Percentiles rank a stretch among this genome's conserved stretches.
These are phyloP conservation scores for Noctua comes DNA, from an alignment of 2,888 invertebrate genomes.

Conservation along the genomic window DNA sequence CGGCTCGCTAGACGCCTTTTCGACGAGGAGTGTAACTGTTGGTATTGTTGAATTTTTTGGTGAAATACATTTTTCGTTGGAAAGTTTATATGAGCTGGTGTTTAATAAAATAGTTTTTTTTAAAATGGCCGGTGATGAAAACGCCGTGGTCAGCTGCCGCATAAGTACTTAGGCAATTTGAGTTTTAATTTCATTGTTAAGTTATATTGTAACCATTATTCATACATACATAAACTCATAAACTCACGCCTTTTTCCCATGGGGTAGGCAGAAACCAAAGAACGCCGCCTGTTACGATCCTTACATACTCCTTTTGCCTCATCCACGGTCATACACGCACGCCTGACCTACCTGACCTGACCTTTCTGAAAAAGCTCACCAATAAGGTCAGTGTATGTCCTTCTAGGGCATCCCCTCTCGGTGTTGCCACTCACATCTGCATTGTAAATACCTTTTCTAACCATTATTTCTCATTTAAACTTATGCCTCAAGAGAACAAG, in stretches of 20 bases:
- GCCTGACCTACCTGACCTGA: too few species aligned
- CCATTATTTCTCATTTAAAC: background rate
- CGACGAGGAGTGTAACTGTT: constrained; percentile 67
- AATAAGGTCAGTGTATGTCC: too few species aligned
- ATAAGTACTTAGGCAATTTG: background rate
- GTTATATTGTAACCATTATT: background rate
- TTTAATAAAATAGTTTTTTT: background rate
- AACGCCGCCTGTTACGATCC: too few species aligned
- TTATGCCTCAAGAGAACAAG: background rate
- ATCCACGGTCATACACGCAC: too few species aligned
- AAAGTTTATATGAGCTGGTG: background rate
- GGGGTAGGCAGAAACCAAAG: too few species aligned
- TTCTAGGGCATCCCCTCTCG: too few species aligned
- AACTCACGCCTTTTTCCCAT: too few species aligned
- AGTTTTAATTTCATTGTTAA: background rate
- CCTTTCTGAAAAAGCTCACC: too few species aligned
- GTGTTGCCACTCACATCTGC: too few species aligned
- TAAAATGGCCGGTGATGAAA: background rate
- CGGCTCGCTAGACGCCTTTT: constrained; percentile 66
- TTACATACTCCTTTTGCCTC: too few species aligned
- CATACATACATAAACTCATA: too few species aligned
- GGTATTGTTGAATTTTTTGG: constrained; percentile 43
- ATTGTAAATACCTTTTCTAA: too few species aligned
- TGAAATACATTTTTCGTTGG: constrained; percentile 19
- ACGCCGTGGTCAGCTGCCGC: background rate